These are phyloP conservation scores for Pseudochaenichthys georgianus DNA, from an alignment of 2,797 vertebrate species.

Conservation along the genomic window DNA sequence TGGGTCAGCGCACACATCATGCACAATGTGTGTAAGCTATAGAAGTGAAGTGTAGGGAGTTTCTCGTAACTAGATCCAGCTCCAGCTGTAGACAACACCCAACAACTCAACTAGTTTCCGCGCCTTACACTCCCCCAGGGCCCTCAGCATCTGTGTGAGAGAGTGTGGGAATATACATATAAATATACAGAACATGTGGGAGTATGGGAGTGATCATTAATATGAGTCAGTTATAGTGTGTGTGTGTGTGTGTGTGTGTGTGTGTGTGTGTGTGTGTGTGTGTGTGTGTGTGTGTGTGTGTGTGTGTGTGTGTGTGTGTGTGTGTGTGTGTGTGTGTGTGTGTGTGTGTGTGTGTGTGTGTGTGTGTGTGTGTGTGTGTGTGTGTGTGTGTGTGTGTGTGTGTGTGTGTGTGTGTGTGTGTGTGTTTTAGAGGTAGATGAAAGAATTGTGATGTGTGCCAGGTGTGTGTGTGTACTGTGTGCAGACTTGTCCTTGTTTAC, in stretches of 20 bases:
- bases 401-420: constrained; percentile 1
- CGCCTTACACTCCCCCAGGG: constrained; percentile 60
- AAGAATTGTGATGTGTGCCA: constrained; percentile 52
- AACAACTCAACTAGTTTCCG: constrained; percentile 69
- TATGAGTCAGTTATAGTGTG: constrained; percentile 24
- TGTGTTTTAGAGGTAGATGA: constrained; percentile 38
- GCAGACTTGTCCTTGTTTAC: constrained; percentile 68
- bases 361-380: constrained; percentile 9
- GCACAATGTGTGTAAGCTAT: constrained; percentile 42
- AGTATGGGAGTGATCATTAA: constrained; percentile 44
- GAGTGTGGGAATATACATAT: too few relatives aligned
- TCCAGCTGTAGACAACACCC: constrained; percentile 84
- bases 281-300: constrained; percentile 21
- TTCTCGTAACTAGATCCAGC: constrained; percentile 79
- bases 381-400: neutral
- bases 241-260: neutral
- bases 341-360: constrained; percentile 8
- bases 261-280: constrained; percentile 21
- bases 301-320: constrained; percentile 25
- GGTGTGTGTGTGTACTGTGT: constrained; percentile 14
- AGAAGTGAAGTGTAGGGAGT: constrained; percentile 69
- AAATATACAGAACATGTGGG: constrained; percentile 64
- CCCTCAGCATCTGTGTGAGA: constrained; percentile 52
- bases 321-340: neutral
- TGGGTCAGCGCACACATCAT: constrained; percentile 44